phyloP scores from a whole-genome alignment of 2,888 invertebrate genomes.

The Hyposoter dolosus region DNA sequence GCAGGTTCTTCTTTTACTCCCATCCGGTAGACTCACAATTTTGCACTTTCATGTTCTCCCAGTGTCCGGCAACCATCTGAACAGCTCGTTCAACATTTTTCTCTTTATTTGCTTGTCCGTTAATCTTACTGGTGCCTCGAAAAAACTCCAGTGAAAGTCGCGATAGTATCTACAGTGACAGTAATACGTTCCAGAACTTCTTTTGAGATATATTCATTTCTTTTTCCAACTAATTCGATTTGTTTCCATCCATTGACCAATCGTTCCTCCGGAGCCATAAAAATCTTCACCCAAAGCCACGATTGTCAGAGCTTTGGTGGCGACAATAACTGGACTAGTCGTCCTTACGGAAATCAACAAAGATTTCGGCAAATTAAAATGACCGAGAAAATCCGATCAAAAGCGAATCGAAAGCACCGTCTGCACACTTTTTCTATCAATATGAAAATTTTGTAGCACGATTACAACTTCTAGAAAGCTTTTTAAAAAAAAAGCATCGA shows the following conservation, averaged over 20 bases:
- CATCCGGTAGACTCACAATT: slow-evolving; percentile 8
- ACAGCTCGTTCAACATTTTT: slow-evolving; percentile 36
- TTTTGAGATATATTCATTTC: slow-evolving; percentile 2
- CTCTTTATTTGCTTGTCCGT: slow-evolving; percentile 29
- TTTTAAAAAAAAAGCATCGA: too few species aligned
- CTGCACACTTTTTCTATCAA: too few species aligned
- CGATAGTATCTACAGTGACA: slow-evolving; percentile 40
- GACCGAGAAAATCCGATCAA: too few species aligned
- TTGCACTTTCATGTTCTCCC: slow-evolving; percentile 34
- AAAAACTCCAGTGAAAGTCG: slow-evolving; percentile 56
- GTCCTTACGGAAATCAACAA: background rate
- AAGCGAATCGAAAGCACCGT: too few species aligned
- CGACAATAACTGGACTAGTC: background rate
- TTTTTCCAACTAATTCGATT: slow-evolving; percentile 34
- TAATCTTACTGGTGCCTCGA: slow-evolving; percentile 42
- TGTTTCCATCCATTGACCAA: slow-evolving; percentile 11
- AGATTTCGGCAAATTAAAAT: too few species aligned
- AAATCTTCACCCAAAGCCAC: background rate
- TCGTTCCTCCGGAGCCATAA: background rate
- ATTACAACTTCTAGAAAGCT: too few species aligned
- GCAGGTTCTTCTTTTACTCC: slow-evolving; percentile 37
- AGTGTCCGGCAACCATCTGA: slow-evolving; percentile 17
- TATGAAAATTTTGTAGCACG: too few species aligned
- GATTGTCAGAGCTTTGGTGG: background rate
- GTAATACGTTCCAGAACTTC: slow-evolving; percentile 15